phyloP scores from a whole-genome alignment of 1,140 invertebrate genomes.

The Caenorhabditis tropicalis region DNA sequence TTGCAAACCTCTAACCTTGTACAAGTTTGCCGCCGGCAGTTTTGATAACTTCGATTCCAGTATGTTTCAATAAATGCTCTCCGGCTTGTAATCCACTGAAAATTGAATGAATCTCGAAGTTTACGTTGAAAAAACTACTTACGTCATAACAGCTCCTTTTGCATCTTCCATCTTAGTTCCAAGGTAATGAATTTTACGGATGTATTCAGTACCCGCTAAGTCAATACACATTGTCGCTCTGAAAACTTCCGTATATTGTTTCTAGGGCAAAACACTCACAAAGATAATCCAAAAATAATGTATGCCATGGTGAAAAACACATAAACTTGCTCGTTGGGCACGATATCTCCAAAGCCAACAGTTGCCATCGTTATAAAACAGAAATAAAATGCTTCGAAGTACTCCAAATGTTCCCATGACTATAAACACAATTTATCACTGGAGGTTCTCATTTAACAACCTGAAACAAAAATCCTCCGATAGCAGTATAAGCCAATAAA shows the following conservation, averaged over 20 bases:
- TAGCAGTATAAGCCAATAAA: conserved; percentile 66
- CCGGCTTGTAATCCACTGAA: conserved; percentile 61
- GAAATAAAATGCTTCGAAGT: conserved; percentile 72
- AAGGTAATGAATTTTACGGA: conserved; percentile 69
- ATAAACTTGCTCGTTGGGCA: conserved; percentile 70
- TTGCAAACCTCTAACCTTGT: conserved; percentile 47
- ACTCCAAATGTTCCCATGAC: conserved; percentile 69
- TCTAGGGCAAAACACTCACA: conserved; percentile 50
- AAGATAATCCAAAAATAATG: conserved; percentile 71
- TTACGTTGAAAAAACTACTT: not conserved
- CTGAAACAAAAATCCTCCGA: conserved; percentile 62
- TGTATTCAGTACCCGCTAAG: conserved; percentile 70
- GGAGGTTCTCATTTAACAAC: not conserved
- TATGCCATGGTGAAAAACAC: conserved; percentile 72
- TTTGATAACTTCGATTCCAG: conserved; percentile 69
- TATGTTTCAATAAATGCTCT: conserved; percentile 64
- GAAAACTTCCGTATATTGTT: conserved; percentile 16
- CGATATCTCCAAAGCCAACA: conserved; percentile 71
- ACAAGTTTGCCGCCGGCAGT: conserved; percentile 70
- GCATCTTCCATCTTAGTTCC: conserved; percentile 72
- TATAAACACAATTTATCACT: conserved; percentile 58
- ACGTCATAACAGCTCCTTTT: conserved; percentile 69
- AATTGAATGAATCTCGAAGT: no score
- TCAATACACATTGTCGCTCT: conserved; percentile 72
- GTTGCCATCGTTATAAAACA: conserved; percentile 72